Percentiles rank a stretch among this genome's conserved stretches.
These are phyloP conservation scores for Anoplius nigerrimus DNA, from an alignment of 2,888 invertebrate species.

Conservation along the genomic window DNA sequence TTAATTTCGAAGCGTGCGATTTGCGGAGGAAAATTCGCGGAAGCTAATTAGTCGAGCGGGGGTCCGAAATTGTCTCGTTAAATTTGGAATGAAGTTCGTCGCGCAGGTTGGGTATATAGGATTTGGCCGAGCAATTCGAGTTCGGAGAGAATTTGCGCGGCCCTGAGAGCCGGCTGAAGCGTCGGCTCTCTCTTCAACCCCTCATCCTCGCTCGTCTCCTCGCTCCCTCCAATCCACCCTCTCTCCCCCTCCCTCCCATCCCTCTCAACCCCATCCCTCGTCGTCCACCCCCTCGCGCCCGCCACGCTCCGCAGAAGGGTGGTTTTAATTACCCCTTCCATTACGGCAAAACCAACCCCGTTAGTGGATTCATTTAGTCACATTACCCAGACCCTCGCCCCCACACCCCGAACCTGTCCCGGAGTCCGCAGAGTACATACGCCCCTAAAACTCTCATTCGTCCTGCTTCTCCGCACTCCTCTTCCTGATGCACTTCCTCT, in stretches of 20 bases:
- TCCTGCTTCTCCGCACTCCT: slow-evolving; percentile 12
- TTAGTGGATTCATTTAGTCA: slow-evolving; percentile 74
- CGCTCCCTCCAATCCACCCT: slow-evolving; percentile 39
- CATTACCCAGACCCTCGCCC: slow-evolving; percentile 59
- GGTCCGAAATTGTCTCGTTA: slow-evolving; percentile 3
- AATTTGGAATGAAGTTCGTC: slow-evolving; percentile 2
- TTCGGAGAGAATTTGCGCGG: slow-evolving; percentile 11
- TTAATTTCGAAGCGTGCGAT: background rate
- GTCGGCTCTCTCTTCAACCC: slow-evolving; percentile 35
- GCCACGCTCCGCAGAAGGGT: slow-evolving; percentile 57
- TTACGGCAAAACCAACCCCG: slow-evolving; percentile 69
- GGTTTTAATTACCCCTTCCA: slow-evolving; percentile 74
- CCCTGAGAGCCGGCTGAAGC: slow-evolving; percentile 27
- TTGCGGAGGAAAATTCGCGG: background rate
- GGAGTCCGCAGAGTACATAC: slow-evolving; percentile 9
- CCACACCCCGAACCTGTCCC: slow-evolving; percentile 3
- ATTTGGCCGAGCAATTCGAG: slow-evolving; percentile 8
- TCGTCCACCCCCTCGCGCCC: slow-evolving; percentile 52
- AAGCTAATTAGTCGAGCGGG: slow-evolving; percentile 4
- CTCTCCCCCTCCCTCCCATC: slow-evolving; percentile 34
- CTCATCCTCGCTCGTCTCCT: slow-evolving; percentile 46
- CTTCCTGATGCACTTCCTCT: slow-evolving; percentile 1
- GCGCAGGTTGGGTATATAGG: background rate
- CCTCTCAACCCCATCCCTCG: slow-evolving; percentile 41
- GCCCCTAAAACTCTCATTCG: slow-evolving; percentile 7